phyloP scores from a whole-genome alignment of 1,140 invertebrate genomes.

The Drosophila arawakana region DNA sequence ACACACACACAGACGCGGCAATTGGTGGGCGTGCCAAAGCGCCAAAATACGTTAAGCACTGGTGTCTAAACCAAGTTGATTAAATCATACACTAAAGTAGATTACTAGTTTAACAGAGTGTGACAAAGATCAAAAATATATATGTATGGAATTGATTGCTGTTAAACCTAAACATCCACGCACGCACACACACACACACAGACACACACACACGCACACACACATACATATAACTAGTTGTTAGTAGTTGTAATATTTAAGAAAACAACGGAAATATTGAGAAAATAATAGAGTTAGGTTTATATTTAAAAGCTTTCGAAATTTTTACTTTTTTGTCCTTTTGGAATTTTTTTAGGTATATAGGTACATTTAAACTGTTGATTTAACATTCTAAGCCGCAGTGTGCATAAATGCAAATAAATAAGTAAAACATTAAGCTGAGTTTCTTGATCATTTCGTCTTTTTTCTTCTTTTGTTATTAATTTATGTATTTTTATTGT shows the following conservation, averaged over 20 bases:
- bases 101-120: constrained; percentile 64
- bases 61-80: constrained; percentile 36
- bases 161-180: constrained; percentile 17
- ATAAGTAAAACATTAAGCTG: constrained; percentile 83
- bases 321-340: constrained; percentile 40
- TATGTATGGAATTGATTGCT: constrained; percentile 34
- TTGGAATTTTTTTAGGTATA: constrained; percentile 50
- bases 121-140: constrained; percentile 59
- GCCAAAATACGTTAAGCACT: constrained; percentile 46
- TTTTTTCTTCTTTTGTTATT: constrained; percentile 11
- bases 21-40: constrained; percentile 41
- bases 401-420: constrained; percentile 84
- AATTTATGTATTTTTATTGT: constrained; percentile 20
- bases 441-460: constrained; percentile 76
- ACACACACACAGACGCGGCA: constrained; percentile 22
- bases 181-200: constrained; percentile 37
- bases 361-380: constrained; percentile 66
- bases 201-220: constrained; percentile 43
- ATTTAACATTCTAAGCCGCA: constrained; percentile 82
- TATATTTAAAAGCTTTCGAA: constrained; percentile 27
- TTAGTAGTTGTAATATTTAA: constrained; percentile 15
- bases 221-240: constrained; percentile 38
- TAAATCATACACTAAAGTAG: constrained; percentile 40
- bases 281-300: constrained; percentile 29
- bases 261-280: constrained; percentile 21